Base-by-base conservation (phyloP, 1,140 invertebrate species). In the Alviniconcha marisindica region DNA sequence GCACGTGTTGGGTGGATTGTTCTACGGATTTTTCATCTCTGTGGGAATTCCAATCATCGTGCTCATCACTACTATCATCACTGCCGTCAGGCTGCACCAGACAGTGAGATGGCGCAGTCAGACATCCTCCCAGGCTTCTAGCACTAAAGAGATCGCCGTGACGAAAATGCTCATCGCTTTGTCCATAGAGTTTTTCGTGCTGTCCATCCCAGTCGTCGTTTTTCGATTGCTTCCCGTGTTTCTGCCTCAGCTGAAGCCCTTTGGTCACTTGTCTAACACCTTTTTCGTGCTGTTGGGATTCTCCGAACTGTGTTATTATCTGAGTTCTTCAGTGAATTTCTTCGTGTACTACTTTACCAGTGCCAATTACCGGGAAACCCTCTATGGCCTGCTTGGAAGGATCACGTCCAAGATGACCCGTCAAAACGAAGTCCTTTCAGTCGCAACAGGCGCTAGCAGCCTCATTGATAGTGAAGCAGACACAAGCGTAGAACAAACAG, bases 1-100 rank as follows among this genome's bases (percentile, higher is more conserved):
- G 7, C 12, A 28, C 44, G 15, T 28, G 1, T 48, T 77, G 18
- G 76, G 56, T 33, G 76, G 76, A 4, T 31, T 77, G 21, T 54
- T 77, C 28, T 77, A 77, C 76, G 76, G 76, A 5, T 77, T 77
- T 36, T 44, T 42, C 28, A 44, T 77, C 12, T 0, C 76, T 4
- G 76, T 77, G 76, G 76, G 76, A n/a, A 28, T 44, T 56, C 76
- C 76, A 28, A 31, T 77, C 1, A 36, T 77, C 12, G 76, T 77
- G 28, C 28, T 77, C 18, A 36, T 77, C 44, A 36, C 76, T 21
- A 77, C 76, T 4, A 18, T 56, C 48, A 54, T 77, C 44, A 77
- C 76, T 15, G 44, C 76, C 24, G 44, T 77, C 14, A 77, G 28
- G 21, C 76, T 77, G 40, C 33, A n/a, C 44, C 48, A 77, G 33